Conservation (phyloP, 2,888 invertebrate genomes). For the Limnephilus auricula region DNA sequence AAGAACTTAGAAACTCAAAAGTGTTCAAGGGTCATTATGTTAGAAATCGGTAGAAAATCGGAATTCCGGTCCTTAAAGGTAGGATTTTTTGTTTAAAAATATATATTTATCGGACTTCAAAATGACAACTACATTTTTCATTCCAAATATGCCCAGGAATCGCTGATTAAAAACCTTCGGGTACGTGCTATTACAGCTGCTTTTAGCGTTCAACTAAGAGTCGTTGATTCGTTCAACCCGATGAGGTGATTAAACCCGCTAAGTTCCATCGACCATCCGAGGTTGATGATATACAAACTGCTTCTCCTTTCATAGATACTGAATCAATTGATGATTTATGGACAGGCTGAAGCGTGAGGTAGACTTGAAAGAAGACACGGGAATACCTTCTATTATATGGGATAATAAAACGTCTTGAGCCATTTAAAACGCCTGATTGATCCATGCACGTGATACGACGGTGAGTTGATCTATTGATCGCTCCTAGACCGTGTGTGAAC, state of each 20-base stretch:
- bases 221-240: neutral
- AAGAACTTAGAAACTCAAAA: too few species aligned
- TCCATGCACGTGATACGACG: neutral
- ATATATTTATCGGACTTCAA: too few species aligned
- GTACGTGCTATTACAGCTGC: too few species aligned
- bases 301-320: neutral
- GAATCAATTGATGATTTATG: conserved; percentile 40
- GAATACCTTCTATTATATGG: conserved; percentile 27
- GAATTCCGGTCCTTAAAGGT: too few species aligned
- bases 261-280: neutral
- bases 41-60: too few species aligned
- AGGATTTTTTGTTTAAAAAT: too few species aligned
- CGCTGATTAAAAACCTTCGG: too few species aligned
- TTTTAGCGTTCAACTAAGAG: neutral
- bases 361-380: conserved; percentile 21
- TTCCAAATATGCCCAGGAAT: too few species aligned
- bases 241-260: neutral
- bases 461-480: neutral
- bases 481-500: neutral
- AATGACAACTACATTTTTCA: too few species aligned
- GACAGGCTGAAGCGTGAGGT: neutral
- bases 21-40: too few species aligned
- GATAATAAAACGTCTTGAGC: conserved; percentile 29
- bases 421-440: conserved; percentile 22
- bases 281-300: conserved; percentile 14